These are phyloP conservation scores for Gerris lacustris DNA, from an alignment of 2,888 invertebrate genomes.

Conservation along the genomic window DNA sequence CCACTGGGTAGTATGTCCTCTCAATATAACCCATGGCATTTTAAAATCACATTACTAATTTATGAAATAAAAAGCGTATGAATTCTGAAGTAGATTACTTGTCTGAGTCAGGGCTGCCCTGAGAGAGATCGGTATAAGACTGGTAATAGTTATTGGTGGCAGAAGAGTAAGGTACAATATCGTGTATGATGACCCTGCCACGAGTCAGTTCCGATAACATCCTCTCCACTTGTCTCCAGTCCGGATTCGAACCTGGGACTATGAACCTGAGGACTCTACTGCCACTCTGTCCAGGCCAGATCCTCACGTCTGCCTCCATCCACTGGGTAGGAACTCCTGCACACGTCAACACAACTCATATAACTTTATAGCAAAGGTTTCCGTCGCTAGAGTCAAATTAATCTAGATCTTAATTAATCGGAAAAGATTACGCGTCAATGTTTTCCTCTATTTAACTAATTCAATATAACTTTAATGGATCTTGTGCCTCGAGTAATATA, in stretches of 20 bases:
- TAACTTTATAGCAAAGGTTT: not conserved
- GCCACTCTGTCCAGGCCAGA: slow-evolving; percentile 64
- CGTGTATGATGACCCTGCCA: slow-evolving; percentile 61
- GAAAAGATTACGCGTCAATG: no score
- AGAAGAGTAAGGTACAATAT: slow-evolving; percentile 53
- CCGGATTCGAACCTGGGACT: slow-evolving; percentile 62
- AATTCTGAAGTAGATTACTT: slow-evolving; percentile 20
- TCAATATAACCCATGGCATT: no score
- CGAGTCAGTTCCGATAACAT: slow-evolving; percentile 63
- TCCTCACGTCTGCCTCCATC: slow-evolving; percentile 57
- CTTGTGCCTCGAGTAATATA: no score
- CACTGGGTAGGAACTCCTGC: slow-evolving; percentile 60
- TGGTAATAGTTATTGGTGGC: slow-evolving; percentile 11
- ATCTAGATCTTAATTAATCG: no score
- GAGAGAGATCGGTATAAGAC: slow-evolving; percentile 20
- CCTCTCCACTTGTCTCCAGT: slow-evolving; percentile 59
- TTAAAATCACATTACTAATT: no score
- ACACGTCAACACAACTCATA: slow-evolving; percentile 11
- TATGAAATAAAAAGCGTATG: not conserved
- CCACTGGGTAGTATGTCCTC: no score
- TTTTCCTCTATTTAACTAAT: no score
- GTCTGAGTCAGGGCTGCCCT: slow-evolving; percentile 17
- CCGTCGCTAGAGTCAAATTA: not conserved
- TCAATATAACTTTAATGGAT: no score
- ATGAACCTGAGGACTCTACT: slow-evolving; percentile 69